Conservation (phyloP, 2,888 invertebrate species). For the Muscina levida region DNA sequence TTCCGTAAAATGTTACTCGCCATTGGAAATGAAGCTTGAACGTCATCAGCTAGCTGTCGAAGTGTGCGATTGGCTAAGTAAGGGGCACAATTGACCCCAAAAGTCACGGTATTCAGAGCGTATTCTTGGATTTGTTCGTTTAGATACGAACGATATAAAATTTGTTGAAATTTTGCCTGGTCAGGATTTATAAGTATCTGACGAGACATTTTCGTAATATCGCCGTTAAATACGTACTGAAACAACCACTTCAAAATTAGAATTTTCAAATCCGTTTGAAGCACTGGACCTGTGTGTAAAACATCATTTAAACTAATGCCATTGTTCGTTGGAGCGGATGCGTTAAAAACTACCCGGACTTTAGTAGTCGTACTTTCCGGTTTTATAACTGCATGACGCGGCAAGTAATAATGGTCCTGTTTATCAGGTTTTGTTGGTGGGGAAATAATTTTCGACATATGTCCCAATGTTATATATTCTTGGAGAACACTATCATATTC, state of each 20-base stretch:
- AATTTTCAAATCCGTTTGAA: conserved; percentile 28
- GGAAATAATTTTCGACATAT: background rate
- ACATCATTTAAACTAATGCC: conserved; percentile 42
- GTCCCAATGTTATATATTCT: background rate
- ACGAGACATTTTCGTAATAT: conserved; percentile 31
- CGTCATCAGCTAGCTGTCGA: conserved; percentile 39
- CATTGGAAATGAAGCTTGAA: conserved; percentile 36
- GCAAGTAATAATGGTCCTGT: conserved; percentile 29
- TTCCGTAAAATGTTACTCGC: conserved; percentile 44
- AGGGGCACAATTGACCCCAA: conserved; percentile 33
- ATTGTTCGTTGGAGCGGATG: conserved; percentile 24
- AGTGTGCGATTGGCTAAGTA: conserved; percentile 60
- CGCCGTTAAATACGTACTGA: conserved; percentile 20
- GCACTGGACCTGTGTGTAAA: conserved; percentile 15
- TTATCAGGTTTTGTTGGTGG: background rate
- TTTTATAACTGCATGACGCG: conserved; percentile 44
- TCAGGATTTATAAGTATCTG: conserved; percentile 37
- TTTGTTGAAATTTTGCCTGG: conserved; percentile 27
- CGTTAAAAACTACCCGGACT: conserved; percentile 49
- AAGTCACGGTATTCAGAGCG: conserved; percentile 15
- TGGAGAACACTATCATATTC: background rate
- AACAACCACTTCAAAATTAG: conserved; percentile 25
- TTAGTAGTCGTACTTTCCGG: conserved; percentile 44
- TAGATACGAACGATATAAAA: conserved; percentile 11
- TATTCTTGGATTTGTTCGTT: conserved; percentile 19